Evolutionary conservation across 2,113 vertebrate genomes (phyloP), one percentile per base, ranked within the genome.

Genomic region (Mus spicilegus): DNA sequence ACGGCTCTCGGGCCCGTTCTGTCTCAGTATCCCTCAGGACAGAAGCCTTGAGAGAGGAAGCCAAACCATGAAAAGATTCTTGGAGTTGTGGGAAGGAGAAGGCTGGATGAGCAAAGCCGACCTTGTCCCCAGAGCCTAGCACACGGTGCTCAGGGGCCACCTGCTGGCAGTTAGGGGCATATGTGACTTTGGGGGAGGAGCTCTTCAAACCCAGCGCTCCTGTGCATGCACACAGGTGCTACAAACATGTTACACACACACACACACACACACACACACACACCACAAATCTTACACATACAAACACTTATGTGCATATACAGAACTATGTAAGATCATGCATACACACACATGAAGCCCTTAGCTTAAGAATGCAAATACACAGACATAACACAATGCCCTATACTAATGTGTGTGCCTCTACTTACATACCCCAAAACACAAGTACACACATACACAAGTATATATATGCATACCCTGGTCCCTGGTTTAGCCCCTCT

Each of bases 91-190:
- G 63, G 26, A 89, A 93, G 63, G 61, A 91, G 51, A 87, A 33
- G 33, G 24, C 51, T 84, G 28, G 22, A 75, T 61, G 20, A 87
- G 16, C n/a, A 11, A 22, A 0, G 67, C 46, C 0, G 81, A 89
- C 36, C 70, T 46, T 11, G 65, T 96, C 95, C 77, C 94, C 49
- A 69, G 92, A 91, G 90, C 96, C 87, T 26, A 69, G 95, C 75
- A 24, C 36, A 33, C 0, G n/a, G 97, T 95, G 85, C 76, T 98
- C 96, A 98, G 96, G 97, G 97, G 98, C 98, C 98, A 97, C 97
- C 98, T 98, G 98, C 98, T 96, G 98, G 98, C 96, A 93, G 94
- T 33, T 5, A 9, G 58, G 78, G 63, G 93, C 92, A 89, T 89
- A 63, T 95, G 78, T 84, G 93, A 61, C 36, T 89, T 56, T 28